phyloP scores from a whole-genome alignment of 64 coral and sea anemone genomes.

The Platygyra sinensis region DNA sequence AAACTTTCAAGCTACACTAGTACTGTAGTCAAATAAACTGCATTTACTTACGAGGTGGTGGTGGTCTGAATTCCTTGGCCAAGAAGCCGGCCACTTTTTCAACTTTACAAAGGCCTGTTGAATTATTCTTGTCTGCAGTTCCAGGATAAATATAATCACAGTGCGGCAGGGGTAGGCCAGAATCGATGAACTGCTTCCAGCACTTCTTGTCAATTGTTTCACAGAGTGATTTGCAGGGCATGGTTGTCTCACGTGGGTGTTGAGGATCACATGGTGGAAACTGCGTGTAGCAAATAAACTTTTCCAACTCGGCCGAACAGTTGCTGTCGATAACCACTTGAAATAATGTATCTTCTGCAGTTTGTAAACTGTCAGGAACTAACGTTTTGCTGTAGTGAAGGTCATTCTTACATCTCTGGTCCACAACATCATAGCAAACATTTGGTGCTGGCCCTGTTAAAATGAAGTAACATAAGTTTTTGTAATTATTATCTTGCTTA shows the following conservation, averaged over 20 bases:
- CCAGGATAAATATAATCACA: conserved; percentile 64
- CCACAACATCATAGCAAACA: conserved; percentile 37
- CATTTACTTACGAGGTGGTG: conserved; percentile 9
- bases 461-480: background rate
- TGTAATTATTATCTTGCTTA: too few species aligned
- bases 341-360: background rate
- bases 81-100: conserved; percentile 65
- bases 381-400: conserved; percentile 69
- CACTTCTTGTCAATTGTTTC: conserved; percentile 50
- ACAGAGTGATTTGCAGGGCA: conserved; percentile 79
- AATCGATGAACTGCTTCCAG: background rate
- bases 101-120: conserved; percentile 58
- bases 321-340: conserved; percentile 45
- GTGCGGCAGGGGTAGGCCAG: background rate
- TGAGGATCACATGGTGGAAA: conserved; percentile 60
- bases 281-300: conserved; percentile 65
- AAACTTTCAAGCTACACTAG: too few species aligned
- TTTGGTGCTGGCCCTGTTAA: background rate
- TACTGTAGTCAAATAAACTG: background rate
- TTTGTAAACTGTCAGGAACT: conserved; percentile 42
- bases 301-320: conserved; percentile 55
- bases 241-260: background rate
- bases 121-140: background rate
- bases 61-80: conserved; percentile 46
- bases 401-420: conserved; percentile 10